Evolutionary conservation across 2,888 invertebrate species (phyloP).

Genomic region (Drosophila buzzatii): DNA sequence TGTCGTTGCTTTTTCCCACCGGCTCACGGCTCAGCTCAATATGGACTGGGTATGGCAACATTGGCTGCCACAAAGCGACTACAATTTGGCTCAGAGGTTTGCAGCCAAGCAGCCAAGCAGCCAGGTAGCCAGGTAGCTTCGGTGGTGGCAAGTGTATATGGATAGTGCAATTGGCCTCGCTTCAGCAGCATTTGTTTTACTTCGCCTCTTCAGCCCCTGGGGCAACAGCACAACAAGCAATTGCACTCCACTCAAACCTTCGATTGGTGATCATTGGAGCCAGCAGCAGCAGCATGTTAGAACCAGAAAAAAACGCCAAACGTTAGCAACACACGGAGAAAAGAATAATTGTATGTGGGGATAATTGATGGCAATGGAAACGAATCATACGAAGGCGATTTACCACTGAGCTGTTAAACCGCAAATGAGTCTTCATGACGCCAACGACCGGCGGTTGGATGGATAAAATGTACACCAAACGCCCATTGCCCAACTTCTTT

Average conservation of each 20-base stretch:
- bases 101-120: slow-evolving; percentile 29
- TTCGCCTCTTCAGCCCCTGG: slow-evolving; percentile 53
- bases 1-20: too few species aligned
- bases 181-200: slow-evolving; percentile 70
- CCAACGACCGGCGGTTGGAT: slow-evolving; percentile 27
- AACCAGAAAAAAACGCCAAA: slow-evolving; percentile 4
- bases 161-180: slow-evolving; percentile 72
- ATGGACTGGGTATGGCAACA: not conserved
- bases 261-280: slow-evolving; percentile 75
- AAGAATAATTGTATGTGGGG: slow-evolving; percentile 79
- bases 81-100: slow-evolving; percentile 64
- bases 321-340: slow-evolving; percentile 41
- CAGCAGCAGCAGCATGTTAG: slow-evolving; percentile 32
- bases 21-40: not conserved
- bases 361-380: slow-evolving; percentile 78
- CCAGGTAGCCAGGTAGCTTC: slow-evolving; percentile 34
- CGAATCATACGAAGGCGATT: slow-evolving; percentile 65
- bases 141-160: slow-evolving; percentile 48
- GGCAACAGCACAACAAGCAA: slow-evolving; percentile 66
- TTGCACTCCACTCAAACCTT: slow-evolving; percentile 72
- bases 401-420: slow-evolving; percentile 54
- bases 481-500: not conserved
- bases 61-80: slow-evolving; percentile 50
- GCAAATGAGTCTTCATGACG: slow-evolving; percentile 71
- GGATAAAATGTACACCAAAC: not conserved